These are phyloP conservation scores for Platycercus adscitus DNA, from an alignment of 2,113 vertebrate genomes.

Conservation along the genomic window DNA sequence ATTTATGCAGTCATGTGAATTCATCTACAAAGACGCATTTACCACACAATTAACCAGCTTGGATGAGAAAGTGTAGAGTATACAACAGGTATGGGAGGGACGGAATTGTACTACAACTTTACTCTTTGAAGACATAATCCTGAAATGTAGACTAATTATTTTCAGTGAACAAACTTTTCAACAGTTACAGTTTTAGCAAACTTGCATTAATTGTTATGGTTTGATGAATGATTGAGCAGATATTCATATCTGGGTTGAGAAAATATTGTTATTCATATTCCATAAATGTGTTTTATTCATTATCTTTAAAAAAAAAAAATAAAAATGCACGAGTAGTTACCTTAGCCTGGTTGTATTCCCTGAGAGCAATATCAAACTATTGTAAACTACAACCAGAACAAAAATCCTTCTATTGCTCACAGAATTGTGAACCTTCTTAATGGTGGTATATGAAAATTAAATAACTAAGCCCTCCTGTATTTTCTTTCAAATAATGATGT, in stretches of 20 bases:
- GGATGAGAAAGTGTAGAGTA: background rate
- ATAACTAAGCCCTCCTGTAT: background rate
- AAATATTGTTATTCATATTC: background rate
- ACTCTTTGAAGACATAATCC: background rate
- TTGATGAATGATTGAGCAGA: background rate
- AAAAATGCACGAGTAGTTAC: background rate
- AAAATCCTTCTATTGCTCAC: background rate
- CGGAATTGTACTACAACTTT: background rate
- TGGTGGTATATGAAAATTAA: background rate
- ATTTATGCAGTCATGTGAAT: background rate
- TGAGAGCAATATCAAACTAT: background rate
- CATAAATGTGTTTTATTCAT: background rate
- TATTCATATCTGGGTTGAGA: background rate
- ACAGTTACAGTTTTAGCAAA: background rate
- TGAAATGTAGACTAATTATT: background rate
- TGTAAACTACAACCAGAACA: background rate
- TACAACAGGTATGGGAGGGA: background rate
- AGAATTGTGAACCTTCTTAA: background rate
- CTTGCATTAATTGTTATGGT: background rate
- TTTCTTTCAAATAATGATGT: background rate
- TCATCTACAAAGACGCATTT: background rate
- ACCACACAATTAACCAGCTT: background rate
- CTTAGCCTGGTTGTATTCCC: background rate
- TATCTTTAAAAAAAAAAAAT: background rate
- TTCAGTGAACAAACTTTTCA: background rate